Percentiles rank a stretch among this genome's conserved stretches.
These are phyloP conservation scores for Plagiodera versicolora DNA, from an alignment of 2,888 invertebrate genomes.

Conservation along the genomic window DNA sequence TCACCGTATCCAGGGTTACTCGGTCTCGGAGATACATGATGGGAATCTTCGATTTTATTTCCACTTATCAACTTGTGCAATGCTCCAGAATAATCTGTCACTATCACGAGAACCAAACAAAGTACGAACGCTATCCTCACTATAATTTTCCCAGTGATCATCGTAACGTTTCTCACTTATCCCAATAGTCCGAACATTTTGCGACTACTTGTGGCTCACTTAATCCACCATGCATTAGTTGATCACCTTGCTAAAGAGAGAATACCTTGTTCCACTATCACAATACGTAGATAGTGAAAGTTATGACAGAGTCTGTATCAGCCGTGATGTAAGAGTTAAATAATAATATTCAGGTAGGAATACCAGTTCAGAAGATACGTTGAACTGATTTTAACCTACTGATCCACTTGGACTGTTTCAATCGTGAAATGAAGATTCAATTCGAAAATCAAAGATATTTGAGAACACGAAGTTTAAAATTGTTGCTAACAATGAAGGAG, in stretches of 20 bases:
- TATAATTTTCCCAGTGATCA: slow-evolving; percentile 48
- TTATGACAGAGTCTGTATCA: slow-evolving; percentile 24
- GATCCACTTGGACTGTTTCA: too few relatives aligned
- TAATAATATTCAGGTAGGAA: not conserved
- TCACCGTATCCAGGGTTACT: slow-evolving; percentile 55
- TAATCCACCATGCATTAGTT: slow-evolving; percentile 30
- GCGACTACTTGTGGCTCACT: slow-evolving; percentile 32
- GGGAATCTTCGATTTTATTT: slow-evolving; percentile 47
- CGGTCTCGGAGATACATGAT: slow-evolving; percentile 44
- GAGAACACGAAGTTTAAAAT: too few relatives aligned
- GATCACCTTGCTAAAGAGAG: slow-evolving; percentile 40
- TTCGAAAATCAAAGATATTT: too few relatives aligned
- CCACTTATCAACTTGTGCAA: slow-evolving; percentile 57
- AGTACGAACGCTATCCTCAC: slow-evolving; percentile 59
- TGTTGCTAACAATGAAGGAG: too few relatives aligned
- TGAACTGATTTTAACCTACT: too few relatives aligned
- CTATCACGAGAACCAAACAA: slow-evolving; percentile 59
- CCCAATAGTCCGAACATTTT: slow-evolving; percentile 27
- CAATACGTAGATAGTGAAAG: slow-evolving; percentile 36
- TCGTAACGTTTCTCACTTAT: slow-evolving; percentile 28
- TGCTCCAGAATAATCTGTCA: slow-evolving; percentile 60
- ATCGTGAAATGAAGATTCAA: too few relatives aligned
- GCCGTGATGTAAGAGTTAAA: slow-evolving; percentile 12
- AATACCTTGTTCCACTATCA: slow-evolving; percentile 33
- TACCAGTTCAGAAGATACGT: not conserved